Evolutionary conservation across 2,888 invertebrate genomes (phyloP).

Genomic region (Aphodius granarius): DNA sequence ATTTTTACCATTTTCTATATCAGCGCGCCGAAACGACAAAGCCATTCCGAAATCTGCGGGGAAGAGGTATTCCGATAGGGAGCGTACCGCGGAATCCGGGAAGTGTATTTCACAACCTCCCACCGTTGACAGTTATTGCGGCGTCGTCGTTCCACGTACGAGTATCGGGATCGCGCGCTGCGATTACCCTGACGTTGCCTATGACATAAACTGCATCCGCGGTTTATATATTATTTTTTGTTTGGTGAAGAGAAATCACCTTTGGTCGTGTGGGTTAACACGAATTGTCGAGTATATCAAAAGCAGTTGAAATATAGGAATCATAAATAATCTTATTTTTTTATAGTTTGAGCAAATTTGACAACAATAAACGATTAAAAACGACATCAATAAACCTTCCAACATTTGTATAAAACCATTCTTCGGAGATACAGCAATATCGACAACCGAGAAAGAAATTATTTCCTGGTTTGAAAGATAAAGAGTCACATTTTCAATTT

Average conservation of each 20-base stretch:
- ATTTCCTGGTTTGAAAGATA: too few species aligned
- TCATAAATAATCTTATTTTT: neutral
- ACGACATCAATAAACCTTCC: too few species aligned
- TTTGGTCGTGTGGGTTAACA: neutral
- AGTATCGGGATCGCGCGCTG: conserved; percentile 11
- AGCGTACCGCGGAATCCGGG: neutral
- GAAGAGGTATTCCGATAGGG: neutral
- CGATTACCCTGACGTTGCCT: conserved; percentile 10
- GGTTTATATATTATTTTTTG: neutral
- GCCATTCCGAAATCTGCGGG: neutral
- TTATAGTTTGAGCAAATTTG: neutral
- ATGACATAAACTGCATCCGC: neutral
- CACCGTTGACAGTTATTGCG: conserved; percentile 23
- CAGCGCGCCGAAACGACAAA: neutral
- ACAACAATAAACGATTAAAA: too few species aligned
- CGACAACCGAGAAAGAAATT: neutral
- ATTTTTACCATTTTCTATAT: neutral
- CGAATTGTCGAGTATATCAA: neutral
- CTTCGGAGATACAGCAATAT: too few species aligned
- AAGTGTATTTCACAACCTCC: conserved; percentile 15
- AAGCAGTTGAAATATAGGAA: neutral
- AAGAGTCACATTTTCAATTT: neutral
- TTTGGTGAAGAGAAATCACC: neutral
- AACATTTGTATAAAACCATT: too few species aligned
- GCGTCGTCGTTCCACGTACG: conserved; percentile 8